These are phyloP conservation scores for Habrosyne pyritoides DNA, from an alignment of 2,888 invertebrate species.

Conservation along the genomic window DNA sequence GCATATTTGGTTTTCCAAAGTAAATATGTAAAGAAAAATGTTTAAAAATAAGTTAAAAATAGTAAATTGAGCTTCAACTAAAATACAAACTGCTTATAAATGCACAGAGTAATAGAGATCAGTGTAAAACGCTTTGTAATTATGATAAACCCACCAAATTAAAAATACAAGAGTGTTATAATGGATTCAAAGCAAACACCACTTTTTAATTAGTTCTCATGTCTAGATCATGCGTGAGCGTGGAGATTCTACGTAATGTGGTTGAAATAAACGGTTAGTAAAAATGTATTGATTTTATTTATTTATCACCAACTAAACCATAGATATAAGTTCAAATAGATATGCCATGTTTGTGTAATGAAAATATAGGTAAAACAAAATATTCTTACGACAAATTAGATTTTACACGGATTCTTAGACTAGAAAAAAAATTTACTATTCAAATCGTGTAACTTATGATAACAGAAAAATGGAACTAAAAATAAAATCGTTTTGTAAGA, in stretches of 20 bases:
- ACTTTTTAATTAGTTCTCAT: conserved; percentile 30
- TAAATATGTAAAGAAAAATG: conserved; percentile 12
- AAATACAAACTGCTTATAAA: conserved; percentile 36
- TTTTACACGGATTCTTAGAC: too few species aligned
- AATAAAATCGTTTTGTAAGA: conserved; percentile 10
- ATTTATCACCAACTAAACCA: conserved; percentile 20
- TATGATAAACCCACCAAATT: conserved; percentile 7
- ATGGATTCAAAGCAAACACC: not conserved
- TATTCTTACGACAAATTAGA: too few species aligned
- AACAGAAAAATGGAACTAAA: conserved; percentile 2
- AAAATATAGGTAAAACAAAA: too few species aligned
- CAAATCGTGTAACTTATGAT: not conserved
- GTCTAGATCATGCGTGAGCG: conserved; percentile 35
- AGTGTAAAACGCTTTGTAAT: not conserved
- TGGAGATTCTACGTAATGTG: conserved; percentile 63
- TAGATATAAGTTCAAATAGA: too few species aligned
- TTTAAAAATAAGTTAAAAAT: conserved; percentile 23
- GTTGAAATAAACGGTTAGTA: conserved; percentile 80
- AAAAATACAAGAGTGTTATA: not conserved
- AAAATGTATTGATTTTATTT: conserved; percentile 48
- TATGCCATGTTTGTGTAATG: too few species aligned
- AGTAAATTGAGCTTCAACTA: conserved; percentile 37
- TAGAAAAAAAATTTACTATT: not conserved
- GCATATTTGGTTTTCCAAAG: conserved; percentile 2
- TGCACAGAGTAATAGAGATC: conserved; percentile 28